Evolutionary conservation across 2,888 invertebrate species (phyloP).

Genomic region (Leucophenga montana): DNA sequence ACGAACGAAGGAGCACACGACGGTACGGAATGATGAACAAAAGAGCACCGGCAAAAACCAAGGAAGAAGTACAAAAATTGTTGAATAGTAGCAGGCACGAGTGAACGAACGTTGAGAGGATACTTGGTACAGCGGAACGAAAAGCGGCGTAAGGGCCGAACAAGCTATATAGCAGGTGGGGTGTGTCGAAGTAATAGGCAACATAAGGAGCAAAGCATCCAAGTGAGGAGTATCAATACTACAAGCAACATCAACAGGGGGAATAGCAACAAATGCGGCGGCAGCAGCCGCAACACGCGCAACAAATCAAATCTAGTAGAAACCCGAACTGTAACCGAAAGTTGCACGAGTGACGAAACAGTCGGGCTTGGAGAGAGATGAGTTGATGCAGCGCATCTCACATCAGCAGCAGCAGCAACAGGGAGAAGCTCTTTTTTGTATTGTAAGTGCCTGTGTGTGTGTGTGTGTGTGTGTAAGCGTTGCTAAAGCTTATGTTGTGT

Average conservation of each 20-base stretch:
- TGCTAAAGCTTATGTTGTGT: too few relatives aligned
- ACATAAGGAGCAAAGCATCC: slow-evolving; percentile 34
- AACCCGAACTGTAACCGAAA: not conserved
- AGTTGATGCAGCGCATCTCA: not conserved
- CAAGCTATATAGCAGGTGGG: too few relatives aligned
- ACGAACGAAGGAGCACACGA: not conserved
- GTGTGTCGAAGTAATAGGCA: slow-evolving; percentile 28
- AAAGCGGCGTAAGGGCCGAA: too few relatives aligned
- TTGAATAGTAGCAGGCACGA: not conserved
- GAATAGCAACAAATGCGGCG: slow-evolving; percentile 19
- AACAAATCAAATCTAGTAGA: slow-evolving; percentile 39
- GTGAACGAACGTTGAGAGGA: not conserved
- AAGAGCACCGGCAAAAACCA: slow-evolving; percentile 22
- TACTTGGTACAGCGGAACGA: too few relatives aligned
- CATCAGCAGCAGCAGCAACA: too few relatives aligned
- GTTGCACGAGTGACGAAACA: slow-evolving; percentile 23
- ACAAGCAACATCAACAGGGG: slow-evolving; percentile 1
- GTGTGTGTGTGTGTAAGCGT: not conserved
- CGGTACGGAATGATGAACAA: not conserved
- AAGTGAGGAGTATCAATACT: slow-evolving; percentile 27
- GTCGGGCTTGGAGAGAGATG: slow-evolving; percentile 33
- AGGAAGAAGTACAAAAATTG: not conserved
- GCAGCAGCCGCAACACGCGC: slow-evolving; percentile 27
- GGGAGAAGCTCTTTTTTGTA: too few relatives aligned
- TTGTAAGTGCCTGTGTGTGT: too few relatives aligned